These are phyloP conservation scores for Bubo bubo DNA, from an alignment of 2,113 vertebrate species.

Conservation along the genomic window DNA sequence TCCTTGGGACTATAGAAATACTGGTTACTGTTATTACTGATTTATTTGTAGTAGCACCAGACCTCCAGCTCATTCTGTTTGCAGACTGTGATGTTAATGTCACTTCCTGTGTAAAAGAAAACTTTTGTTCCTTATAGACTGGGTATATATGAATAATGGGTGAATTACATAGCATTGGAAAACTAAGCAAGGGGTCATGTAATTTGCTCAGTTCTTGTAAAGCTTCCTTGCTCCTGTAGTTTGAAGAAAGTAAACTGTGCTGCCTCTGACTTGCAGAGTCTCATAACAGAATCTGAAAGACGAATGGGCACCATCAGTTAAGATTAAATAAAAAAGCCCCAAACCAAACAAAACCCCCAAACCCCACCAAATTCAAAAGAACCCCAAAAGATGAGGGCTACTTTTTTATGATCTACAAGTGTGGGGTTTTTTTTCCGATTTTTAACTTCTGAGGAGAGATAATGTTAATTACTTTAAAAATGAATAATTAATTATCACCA, in stretches of 20 bases:
- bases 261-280: background rate
- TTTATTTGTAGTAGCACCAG: background rate
- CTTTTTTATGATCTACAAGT: background rate
- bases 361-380: background rate
- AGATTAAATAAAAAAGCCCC: background rate
- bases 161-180: background rate
- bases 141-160: background rate
- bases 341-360: background rate
- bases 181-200: background rate
- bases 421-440: background rate
- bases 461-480: background rate
- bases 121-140: background rate
- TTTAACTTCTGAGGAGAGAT: background rate
- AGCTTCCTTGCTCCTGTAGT: background rate
- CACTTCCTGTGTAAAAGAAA: background rate
- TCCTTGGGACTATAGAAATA: background rate
- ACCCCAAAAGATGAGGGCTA: fast-evolving
- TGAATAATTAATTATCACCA: background rate
- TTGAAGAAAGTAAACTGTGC: background rate
- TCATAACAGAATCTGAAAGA: background rate
- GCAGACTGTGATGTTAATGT: background rate
- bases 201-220: background rate
- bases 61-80: background rate
- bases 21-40: background rate
- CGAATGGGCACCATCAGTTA: background rate